Conservation (phyloP, 30 jellyfish, hydroid and myxozoan genomes). For the Calvadosia cruxmelitensis region DNA sequence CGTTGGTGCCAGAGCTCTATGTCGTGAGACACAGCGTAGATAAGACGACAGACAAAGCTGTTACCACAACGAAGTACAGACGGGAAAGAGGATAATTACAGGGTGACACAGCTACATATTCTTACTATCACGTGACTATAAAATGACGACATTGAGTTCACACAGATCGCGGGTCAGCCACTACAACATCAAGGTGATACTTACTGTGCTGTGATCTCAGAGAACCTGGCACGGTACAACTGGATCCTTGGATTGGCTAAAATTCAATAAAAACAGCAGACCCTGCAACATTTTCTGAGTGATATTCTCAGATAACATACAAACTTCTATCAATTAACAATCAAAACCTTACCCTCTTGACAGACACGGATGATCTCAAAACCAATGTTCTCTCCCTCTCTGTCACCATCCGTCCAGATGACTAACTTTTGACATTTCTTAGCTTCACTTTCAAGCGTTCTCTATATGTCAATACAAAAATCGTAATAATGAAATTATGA, state of each 20-base stretch:
- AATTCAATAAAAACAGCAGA: not conserved
- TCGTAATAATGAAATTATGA: too few species aligned
- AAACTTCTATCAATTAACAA: not conserved
- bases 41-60: too few species aligned
- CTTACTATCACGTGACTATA: too few species aligned
- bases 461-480: slow-evolving; percentile 15
- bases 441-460: slow-evolving; percentile 78
- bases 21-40: too few species aligned
- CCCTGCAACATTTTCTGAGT: not conserved
- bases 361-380: slow-evolving; percentile 87
- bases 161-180: too few species aligned
- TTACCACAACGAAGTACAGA: too few species aligned
- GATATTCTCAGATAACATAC: not conserved
- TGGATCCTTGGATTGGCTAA: slow-evolving; percentile 54
- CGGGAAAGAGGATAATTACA: too few species aligned
- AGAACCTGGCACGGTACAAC: slow-evolving; percentile 71
- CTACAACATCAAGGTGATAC: slow-evolving; percentile 5
- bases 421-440: slow-evolving; percentile 63
- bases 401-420: slow-evolving; percentile 98
- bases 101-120: too few species aligned
- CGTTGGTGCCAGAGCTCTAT: too few species aligned
- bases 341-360: slow-evolving; percentile 34
- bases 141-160: too few species aligned
- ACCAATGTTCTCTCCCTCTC: slow-evolving; percentile 98
- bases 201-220: slow-evolving; percentile 79